phyloP scores from a whole-genome alignment of 2,888 invertebrate species.

The Pasiphila rectangulata region DNA sequence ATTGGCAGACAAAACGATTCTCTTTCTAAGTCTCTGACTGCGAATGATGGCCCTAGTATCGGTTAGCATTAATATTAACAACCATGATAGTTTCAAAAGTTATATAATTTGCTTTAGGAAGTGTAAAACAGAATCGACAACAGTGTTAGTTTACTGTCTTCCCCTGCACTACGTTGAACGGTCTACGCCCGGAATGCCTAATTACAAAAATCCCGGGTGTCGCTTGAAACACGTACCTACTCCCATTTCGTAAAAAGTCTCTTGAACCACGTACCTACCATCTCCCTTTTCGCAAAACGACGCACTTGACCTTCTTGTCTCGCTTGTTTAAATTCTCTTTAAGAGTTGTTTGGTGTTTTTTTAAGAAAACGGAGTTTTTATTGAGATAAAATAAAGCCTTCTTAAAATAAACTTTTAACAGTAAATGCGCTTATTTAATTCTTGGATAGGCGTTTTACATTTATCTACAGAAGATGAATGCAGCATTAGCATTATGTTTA shows the following conservation, averaged over 20 bases:
- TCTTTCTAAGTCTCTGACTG: too few relatives aligned
- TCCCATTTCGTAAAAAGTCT: slow-evolving; percentile 18
- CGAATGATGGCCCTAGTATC: too few relatives aligned
- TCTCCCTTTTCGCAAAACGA: slow-evolving; percentile 7
- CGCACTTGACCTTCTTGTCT: neutral
- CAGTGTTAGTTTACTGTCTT: neutral
- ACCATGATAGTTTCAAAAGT: too few relatives aligned
- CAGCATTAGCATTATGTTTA: too few relatives aligned
- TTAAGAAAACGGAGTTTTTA: neutral
- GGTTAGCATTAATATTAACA: too few relatives aligned
- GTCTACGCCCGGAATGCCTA: slow-evolving; percentile 29
- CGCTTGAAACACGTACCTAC: slow-evolving; percentile 18
- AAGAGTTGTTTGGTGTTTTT: neutral
- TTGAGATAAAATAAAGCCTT: neutral
- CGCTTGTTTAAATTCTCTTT: slow-evolving; percentile 5
- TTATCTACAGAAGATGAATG: too few relatives aligned
- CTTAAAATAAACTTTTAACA: neutral
- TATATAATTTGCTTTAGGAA: too few relatives aligned
- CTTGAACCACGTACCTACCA: slow-evolving; percentile 9
- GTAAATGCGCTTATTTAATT: too few relatives aligned
- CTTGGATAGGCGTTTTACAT: too few relatives aligned
- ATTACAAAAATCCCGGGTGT: slow-evolving; percentile 34
- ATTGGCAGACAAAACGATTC: too few relatives aligned
- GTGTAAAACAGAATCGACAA: too few relatives aligned
- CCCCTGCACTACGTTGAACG: slow-evolving; percentile 1